These are phyloP conservation scores for Calliphora vomitoria DNA, from an alignment of 2,888 invertebrate species.

Conservation along the genomic window DNA sequence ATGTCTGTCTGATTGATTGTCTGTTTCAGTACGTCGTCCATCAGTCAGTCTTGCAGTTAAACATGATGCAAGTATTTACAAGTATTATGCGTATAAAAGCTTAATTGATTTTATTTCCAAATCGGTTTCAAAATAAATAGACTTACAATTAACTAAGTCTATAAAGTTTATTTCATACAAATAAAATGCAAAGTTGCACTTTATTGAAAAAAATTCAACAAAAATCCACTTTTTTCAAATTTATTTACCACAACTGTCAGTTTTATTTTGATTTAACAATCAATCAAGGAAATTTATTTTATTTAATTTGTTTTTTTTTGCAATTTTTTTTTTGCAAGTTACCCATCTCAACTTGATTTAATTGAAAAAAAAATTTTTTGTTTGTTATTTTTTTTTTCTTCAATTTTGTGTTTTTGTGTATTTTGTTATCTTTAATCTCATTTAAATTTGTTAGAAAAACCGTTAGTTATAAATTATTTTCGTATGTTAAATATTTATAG, in stretches of 20 bases:
- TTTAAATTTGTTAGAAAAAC: constrained; percentile 52
- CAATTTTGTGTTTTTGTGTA: background rate
- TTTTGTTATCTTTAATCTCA: constrained; percentile 63
- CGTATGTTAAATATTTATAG: constrained; percentile 17
- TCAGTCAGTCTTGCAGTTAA: background rate
- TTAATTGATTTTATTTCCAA: constrained; percentile 18
- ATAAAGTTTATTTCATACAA: background rate
- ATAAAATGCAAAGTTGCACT: constrained; percentile 8
- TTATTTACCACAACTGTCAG: constrained; percentile 53
- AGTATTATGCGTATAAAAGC: constrained; percentile 23
- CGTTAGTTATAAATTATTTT: constrained; percentile 48
- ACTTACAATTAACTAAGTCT: constrained; percentile 8
- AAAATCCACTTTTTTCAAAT: constrained; percentile 35
- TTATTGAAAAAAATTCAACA: background rate
- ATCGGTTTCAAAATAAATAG: background rate
- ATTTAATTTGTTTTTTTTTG: constrained; percentile 5
- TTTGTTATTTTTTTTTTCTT: background rate
- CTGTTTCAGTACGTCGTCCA: background rate
- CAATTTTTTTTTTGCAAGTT: background rate
- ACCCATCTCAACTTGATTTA: constrained; percentile 55
- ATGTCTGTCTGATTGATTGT: constrained; percentile 17
- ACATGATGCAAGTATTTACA: background rate
- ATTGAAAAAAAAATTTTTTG: constrained; percentile 29
- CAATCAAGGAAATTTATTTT: constrained; percentile 69
- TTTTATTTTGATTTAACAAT: constrained; percentile 60